A percentile compares a stretch with the other conserved stretches of the same genome.
phyloP scores from a whole-genome alignment of 2,888 invertebrate genomes.

The Habrosyne pyritoides region DNA sequence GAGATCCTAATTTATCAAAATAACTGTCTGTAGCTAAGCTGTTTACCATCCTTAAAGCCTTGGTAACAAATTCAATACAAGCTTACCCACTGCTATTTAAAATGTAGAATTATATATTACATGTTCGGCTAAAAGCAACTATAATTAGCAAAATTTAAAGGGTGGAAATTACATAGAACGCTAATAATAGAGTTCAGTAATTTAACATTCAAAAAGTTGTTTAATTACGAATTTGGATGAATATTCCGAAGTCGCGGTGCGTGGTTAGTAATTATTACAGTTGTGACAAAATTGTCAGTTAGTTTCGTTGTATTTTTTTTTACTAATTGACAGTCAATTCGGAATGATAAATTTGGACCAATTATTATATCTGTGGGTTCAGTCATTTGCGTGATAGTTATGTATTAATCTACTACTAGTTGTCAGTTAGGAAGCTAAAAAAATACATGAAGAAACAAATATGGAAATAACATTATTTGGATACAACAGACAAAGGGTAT shows the following conservation, averaged over 20 bases:
- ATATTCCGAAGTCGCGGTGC: conserved; percentile 19
- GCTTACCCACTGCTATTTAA: conserved; percentile 2
- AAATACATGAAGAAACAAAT: too few relatives aligned
- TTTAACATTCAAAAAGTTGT: conserved; percentile 28
- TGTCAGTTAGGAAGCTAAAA: too few relatives aligned
- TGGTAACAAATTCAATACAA: not conserved
- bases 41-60: conserved; percentile 3
- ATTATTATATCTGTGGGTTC: too few relatives aligned
- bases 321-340: too few relatives aligned
- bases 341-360: too few relatives aligned
- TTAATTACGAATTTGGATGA: conserved; percentile 28
- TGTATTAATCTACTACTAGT: too few relatives aligned
- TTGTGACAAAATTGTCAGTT: not conserved
- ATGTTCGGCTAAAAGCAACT: conserved; percentile 11
- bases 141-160: conserved; percentile 19
- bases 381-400: too few relatives aligned
- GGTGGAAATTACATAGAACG: conserved; percentile 21
- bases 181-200: conserved; percentile 21
- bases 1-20: conserved; percentile 8
- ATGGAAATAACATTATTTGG: too few relatives aligned
- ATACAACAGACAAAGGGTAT: too few relatives aligned
- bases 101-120: conserved; percentile 8
- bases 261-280: conserved; percentile 8
- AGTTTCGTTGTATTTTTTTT: not conserved
- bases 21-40: conserved; percentile 4